Evolutionary conservation across 2,797 vertebrate genomes (phyloP), one percentile per base, ranked within the genome.

Genomic region (Sciurus carolinensis): DNA sequence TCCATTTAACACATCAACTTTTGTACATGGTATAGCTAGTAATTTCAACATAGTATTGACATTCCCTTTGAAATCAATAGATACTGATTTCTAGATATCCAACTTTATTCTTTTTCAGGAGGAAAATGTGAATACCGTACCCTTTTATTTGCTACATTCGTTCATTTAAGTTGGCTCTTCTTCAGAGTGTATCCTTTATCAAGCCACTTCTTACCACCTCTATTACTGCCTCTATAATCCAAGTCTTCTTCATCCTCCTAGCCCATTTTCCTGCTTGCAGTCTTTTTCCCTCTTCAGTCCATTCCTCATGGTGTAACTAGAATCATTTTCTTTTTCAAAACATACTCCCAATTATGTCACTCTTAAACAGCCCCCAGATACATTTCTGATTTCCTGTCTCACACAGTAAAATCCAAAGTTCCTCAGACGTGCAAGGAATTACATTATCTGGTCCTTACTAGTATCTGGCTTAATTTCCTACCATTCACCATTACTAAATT

Each of bases 1-100:
- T 64, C 17, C 28, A 15, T 77, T 92, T 95, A 80, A n/a, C 57
- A 90, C 22, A 67, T 54, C n/a, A 72, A 44, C 50, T 88, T 92
- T 80, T 84, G 47, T 95, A 69, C 26, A 42, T 88, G n/a, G 11
- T 15, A 52, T 90, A 96, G 44, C 8, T 0, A 73, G 14, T 75
- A 14, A 88, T 95, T 93, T 94, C 39, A 52, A 36, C 72, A 10
- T 62, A 86, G 14, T 87, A 17, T 64, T 94, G 15, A 59, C 13
- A 77, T 17, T 11, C 15, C 92, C 42, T 92, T 72, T 81, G 18
- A 94, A 57, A 83, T 73, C 52, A 14, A 57, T 80, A 84, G 83
- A 90, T 36, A 81, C 17, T 94, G 52, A 79, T 76, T 79, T 81
- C 77, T 83, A 91, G 17, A 10, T 89, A 87, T 20, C 6, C 85